Percentiles rank a stretch among this genome's conserved stretches.
These are phyloP conservation scores for Agonopterix alstromeriana DNA, from an alignment of 2,888 invertebrate genomes.

Conservation along the genomic window DNA sequence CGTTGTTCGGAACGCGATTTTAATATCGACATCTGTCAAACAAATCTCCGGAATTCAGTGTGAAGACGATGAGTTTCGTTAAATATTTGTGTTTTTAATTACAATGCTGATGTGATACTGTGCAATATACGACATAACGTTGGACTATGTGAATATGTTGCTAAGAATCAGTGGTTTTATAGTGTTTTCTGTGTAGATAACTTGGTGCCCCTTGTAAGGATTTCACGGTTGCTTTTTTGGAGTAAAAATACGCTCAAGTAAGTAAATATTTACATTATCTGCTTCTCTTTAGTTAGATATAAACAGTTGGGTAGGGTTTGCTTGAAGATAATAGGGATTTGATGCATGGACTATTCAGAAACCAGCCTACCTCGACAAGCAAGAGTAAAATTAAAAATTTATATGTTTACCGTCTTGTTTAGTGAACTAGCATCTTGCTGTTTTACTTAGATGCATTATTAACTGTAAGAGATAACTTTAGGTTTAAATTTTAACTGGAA, in stretches of 20 bases:
- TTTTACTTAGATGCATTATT: too few relatives aligned
- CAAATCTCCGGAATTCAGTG: slow-evolving; percentile 38
- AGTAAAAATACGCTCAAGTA: slow-evolving; percentile 62
- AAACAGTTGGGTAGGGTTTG: too few relatives aligned
- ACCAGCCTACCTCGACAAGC: neutral
- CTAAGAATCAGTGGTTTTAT: slow-evolving; percentile 50
- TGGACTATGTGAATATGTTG: slow-evolving; percentile 52
- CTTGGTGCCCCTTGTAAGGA: slow-evolving; percentile 38
- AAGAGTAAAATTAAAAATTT: too few relatives aligned
- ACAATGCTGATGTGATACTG: slow-evolving; percentile 37
- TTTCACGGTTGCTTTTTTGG: slow-evolving; percentile 50
- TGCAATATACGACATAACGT: slow-evolving; percentile 35
- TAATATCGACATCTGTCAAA: slow-evolving; percentile 61
- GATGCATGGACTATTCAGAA: neutral
- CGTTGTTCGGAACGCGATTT: slow-evolving; percentile 45
- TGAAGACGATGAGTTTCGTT: slow-evolving; percentile 32
- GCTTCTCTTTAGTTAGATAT: too few relatives aligned
- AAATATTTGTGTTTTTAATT: slow-evolving; percentile 31
- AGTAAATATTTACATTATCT: slow-evolving; percentile 61
- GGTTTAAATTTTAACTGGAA: too few relatives aligned
- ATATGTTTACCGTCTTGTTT: too few relatives aligned
- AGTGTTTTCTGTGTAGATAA: slow-evolving; percentile 53
- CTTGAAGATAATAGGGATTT: too few relatives aligned
- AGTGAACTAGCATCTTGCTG: too few relatives aligned
- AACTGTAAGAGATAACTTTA: too few relatives aligned